Evolutionary conservation across 2,888 invertebrate species (phyloP), one percentile per base, ranked within the genome.

Genomic region (Dicroscelio sp.): DNA sequence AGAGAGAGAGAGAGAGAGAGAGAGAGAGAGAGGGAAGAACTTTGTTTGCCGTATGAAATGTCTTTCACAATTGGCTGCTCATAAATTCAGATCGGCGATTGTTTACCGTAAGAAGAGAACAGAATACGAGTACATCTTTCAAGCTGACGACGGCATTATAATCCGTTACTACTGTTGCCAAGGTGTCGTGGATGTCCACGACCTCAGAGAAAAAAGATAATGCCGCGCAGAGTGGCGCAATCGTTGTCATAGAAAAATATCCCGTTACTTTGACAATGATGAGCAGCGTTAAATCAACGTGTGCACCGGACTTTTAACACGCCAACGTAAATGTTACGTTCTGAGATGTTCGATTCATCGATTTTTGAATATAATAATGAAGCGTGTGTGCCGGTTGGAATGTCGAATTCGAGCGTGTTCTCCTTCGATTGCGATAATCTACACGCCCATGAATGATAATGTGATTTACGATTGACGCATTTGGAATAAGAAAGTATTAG

Each of bases 201-300:
- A 91, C 79, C 87, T 90, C 87, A 55, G 87, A 58, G 78, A 90
- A n/a, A n/a, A n/a, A n/a, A 78, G 78, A 87, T 91, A 91, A 90
- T 91, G 87, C 75, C 73, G 76, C 58, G 80, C n/a, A n/a, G n/a
- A n/a, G 58, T 91, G 89, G 80, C 48, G 84, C 87, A 80, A 89
- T 48, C 73, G 23, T 20, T 12, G 43, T 27, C 58, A 35, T 79
- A 75, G 90, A 86, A 88, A 75, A 88, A 76, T 87, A 87, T 90
- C 87, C 91, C 85, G 90, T 92, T 90, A 89, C 82, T 86, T 86
- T 67, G 85, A 87, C 90, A 87, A 90, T 87, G 87, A 90, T 84
- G 90, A 87, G 78, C 20, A 30, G 76, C 88, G 23, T 69, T 23
- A 55, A 60, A 73, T 58, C 35, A 12, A 67, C 75, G 27, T 33